phyloP scores from a whole-genome alignment of 2,888 invertebrate species.

The Drepanosiphum platanoidis region DNA sequence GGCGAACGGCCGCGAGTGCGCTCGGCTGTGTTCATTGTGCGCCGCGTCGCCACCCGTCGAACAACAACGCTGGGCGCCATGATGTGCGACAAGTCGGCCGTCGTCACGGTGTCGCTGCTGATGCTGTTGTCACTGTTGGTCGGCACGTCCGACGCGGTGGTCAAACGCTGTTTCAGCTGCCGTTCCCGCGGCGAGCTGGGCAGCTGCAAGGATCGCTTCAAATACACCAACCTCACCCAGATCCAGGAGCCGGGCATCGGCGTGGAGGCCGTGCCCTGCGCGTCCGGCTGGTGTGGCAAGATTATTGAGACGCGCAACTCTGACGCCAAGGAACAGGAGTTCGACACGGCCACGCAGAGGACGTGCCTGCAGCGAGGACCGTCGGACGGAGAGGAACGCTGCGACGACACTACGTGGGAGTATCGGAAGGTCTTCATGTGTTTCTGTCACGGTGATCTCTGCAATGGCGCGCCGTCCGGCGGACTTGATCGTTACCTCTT shows the following conservation, averaged over 20 bases:
- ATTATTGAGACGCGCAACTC: conserved; percentile 82
- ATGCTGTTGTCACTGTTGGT: neutral
- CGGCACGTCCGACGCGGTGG: conserved; percentile 66
- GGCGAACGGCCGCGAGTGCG: neutral
- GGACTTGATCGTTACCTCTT: too few relatives aligned
- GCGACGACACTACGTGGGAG: conserved; percentile 85
- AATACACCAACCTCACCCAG: conserved; percentile 77
- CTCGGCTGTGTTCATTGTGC: neutral
- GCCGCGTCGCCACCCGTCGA: neutral
- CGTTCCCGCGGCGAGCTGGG: conserved; percentile 88
- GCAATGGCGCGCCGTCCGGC: conserved; percentile 73
- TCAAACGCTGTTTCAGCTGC: conserved; percentile 83
- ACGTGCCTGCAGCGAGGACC: conserved; percentile 88
- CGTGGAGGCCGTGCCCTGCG: conserved; percentile 81
- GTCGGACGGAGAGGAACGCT: conserved; percentile 87
- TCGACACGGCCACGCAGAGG: conserved; percentile 79
- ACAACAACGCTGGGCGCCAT: neutral
- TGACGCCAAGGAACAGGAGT: conserved; percentile 73
- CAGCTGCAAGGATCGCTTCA: conserved; percentile 88
- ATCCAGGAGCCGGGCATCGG: conserved; percentile 77
- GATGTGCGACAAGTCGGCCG: neutral
- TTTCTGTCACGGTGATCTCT: conserved; percentile 89
- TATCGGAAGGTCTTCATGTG: conserved; percentile 88
- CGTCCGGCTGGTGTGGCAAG: conserved; percentile 93
- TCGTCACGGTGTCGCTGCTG: neutral